These are phyloP conservation scores for Cheilosia grossa DNA, from an alignment of 2,888 invertebrate genomes.

Conservation along the genomic window DNA sequence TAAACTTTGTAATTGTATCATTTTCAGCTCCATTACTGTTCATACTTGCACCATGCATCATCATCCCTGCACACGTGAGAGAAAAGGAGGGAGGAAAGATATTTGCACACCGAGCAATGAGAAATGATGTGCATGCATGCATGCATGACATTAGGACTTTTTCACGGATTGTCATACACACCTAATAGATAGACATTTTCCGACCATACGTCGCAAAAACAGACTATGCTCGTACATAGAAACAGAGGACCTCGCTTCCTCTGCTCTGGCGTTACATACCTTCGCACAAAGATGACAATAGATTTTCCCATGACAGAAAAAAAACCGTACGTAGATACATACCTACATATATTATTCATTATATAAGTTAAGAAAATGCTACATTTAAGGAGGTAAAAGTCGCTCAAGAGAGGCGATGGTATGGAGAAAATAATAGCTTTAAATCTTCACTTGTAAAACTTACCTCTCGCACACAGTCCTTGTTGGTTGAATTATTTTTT, in stretches of 20 bases:
- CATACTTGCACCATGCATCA: slow-evolving; percentile 16
- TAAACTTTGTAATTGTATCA: slow-evolving; percentile 8
- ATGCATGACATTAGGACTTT: slow-evolving; percentile 74
- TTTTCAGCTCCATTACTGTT: slow-evolving; percentile 61
- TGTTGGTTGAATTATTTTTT: slow-evolving; percentile 38
- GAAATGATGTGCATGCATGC: slow-evolving; percentile 72
- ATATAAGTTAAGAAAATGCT: slow-evolving; percentile 66
- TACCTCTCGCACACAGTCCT: slow-evolving; percentile 70
- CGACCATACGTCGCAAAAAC: slow-evolving; percentile 59
- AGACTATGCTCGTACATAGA: slow-evolving; percentile 29
- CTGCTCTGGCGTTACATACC: slow-evolving; percentile 51
- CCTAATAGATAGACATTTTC: slow-evolving; percentile 71
- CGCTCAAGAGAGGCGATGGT: slow-evolving; percentile 21
- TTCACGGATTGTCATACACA: slow-evolving; percentile 72
- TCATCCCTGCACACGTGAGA: slow-evolving; percentile 41
- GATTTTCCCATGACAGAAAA: slow-evolving; percentile 48
- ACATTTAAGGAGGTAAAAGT: slow-evolving; percentile 28
- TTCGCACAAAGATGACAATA: slow-evolving; percentile 67
- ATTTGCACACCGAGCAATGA: slow-evolving; percentile 67
- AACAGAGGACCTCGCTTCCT: slow-evolving; percentile 24
- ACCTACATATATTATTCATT: slow-evolving; percentile 36
- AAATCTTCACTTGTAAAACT: slow-evolving; percentile 55
- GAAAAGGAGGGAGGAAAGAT: slow-evolving; percentile 25
- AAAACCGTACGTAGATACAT: slow-evolving; percentile 22
- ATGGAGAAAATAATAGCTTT: slow-evolving; percentile 51